phyloP scores from a whole-genome alignment of 2,888 invertebrate genomes.

The Drosophila limbata region DNA sequence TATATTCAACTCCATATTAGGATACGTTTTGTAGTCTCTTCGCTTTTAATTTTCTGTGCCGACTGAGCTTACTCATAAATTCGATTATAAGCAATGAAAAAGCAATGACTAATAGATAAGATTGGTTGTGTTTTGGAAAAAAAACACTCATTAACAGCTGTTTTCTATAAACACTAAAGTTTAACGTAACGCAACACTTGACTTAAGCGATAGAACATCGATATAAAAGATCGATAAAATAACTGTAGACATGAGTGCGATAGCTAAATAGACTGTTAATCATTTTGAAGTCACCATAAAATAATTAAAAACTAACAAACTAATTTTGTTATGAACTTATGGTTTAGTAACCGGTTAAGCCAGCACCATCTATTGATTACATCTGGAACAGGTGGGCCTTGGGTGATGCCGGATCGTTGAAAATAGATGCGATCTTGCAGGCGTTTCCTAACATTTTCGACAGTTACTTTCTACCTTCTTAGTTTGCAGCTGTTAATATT shows the following conservation, averaged over 20 bases:
- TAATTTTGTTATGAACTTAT: no score
- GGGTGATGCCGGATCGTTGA: slow-evolving; percentile 3
- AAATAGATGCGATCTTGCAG: neutral
- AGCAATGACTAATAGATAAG: slow-evolving; percentile 23
- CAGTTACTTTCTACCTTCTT: neutral
- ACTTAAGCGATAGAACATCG: slow-evolving; percentile 20
- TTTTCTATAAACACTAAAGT: slow-evolving; percentile 1
- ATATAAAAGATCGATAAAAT: slow-evolving; percentile 16
- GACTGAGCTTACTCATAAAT: slow-evolving; percentile 3
- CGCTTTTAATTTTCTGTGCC: neutral
- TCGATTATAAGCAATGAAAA: neutral
- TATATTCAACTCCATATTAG: slow-evolving; percentile 26
- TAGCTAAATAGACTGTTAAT: slow-evolving; percentile 4
- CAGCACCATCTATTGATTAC: neutral
- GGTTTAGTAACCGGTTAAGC: neutral
- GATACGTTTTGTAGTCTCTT: neutral
- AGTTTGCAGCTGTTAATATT: neutral
- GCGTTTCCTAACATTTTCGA: neutral
- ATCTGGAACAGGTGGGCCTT: neutral
- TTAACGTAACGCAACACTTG: neutral
- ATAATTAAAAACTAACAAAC: neutral
- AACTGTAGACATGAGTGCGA: neutral
- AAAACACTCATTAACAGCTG: slow-evolving; percentile 24
- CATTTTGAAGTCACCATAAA: neutral
- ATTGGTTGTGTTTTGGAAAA: neutral